A percentile compares a stretch with the other conserved stretches of the same genome.
Conservation (phyloP, 2,113 vertebrate genomes). For the Nestor notabilis region DNA sequence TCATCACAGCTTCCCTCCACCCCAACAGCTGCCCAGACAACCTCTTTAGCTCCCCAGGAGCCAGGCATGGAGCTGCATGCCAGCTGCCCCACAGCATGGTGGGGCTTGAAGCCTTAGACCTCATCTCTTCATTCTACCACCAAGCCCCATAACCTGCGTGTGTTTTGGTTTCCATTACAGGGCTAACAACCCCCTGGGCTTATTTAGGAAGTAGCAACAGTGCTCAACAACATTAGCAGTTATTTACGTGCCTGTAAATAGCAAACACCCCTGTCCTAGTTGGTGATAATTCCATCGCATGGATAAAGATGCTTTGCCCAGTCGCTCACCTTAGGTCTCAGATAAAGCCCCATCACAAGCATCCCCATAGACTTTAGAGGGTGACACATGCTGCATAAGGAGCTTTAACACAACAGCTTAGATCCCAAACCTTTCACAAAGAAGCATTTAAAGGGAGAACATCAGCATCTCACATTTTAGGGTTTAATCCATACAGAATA, state of each 20-base stretch:
- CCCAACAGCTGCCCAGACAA: neutral
- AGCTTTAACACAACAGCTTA: neutral
- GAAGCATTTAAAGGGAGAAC: neutral
- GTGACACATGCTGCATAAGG: neutral
- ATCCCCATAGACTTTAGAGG: neutral
- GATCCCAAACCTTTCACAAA: neutral
- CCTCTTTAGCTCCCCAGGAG: rapidly evolving
- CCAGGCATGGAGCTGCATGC: rapidly evolving
- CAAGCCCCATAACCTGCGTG: neutral
- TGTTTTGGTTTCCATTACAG: neutral
- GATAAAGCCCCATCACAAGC: neutral
- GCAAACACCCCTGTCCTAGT: neutral
- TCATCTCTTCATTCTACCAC: neutral
- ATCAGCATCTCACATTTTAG: neutral
- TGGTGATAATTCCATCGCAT: neutral
- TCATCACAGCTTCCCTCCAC: neutral
- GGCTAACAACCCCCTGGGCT: neutral
- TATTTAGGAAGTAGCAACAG: neutral
- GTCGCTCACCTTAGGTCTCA: neutral
- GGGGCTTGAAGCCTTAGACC: neutral
- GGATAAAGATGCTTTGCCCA: neutral
- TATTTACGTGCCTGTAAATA: neutral
- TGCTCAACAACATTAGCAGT: neutral
- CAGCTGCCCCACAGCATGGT: rapidly evolving
- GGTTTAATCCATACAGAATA: neutral